Evolutionary conservation across 2,797 vertebrate genomes (phyloP).

Genomic region (Hippopotamyrus pictus): DNA sequence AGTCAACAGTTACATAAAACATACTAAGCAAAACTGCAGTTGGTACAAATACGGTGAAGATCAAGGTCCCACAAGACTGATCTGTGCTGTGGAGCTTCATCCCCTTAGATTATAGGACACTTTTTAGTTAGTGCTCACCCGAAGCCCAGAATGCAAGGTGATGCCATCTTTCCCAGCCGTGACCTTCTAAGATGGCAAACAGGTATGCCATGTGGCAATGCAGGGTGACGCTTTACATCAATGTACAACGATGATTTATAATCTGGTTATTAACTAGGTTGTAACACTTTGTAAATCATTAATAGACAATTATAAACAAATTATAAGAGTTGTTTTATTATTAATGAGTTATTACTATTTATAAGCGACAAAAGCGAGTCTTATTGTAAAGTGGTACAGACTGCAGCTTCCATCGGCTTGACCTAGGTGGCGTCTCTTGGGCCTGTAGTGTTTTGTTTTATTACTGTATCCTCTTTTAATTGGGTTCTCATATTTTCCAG

Average conservation of each 20-base stretch:
- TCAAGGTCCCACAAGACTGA: neutral
- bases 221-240: neutral
- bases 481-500: neutral
- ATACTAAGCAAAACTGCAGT: neutral
- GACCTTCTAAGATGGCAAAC: neutral
- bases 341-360: neutral
- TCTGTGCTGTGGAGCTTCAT: neutral
- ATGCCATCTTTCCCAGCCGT: neutral
- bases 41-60: neutral
- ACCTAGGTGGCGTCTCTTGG: no score
- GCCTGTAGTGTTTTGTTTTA: neutral
- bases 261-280: neutral
- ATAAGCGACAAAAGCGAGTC: neutral
- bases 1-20: neutral
- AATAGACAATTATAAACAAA: neutral
- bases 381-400: neutral
- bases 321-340: neutral
- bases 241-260: neutral
- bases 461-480: neutral
- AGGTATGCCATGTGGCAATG: neutral
- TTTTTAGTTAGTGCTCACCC: neutral
- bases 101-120: neutral
- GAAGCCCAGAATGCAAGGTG: neutral
- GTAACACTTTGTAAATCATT: neutral
- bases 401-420: neutral